phyloP scores from a whole-genome alignment of 2,888 invertebrate species.

The Yponomeuta evonymella region DNA sequence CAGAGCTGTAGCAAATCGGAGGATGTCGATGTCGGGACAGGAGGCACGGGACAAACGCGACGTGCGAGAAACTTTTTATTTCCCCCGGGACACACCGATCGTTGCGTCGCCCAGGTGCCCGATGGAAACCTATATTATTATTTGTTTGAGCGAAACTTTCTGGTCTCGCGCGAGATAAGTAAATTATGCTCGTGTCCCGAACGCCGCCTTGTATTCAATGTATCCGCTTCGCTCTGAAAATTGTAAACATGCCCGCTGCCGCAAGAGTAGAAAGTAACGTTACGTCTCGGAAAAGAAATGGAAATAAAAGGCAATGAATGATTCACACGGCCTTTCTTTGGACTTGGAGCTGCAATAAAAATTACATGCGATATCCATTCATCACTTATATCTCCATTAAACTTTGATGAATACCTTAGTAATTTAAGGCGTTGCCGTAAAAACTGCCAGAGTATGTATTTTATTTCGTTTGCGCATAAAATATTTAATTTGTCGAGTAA shows the following conservation, averaged over 20 bases:
- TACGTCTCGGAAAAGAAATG: not conserved
- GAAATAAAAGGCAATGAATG: not conserved
- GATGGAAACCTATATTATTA: constrained; percentile 74
- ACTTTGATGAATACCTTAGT: constrained; percentile 37
- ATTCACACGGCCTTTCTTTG: not conserved
- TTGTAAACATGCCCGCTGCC: constrained; percentile 8
- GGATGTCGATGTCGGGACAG: constrained; percentile 54
- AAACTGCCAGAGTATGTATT: constrained; percentile 20
- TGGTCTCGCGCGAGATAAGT: constrained; percentile 71
- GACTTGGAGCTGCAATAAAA: constrained; percentile 31
- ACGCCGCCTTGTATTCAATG: constrained; percentile 60
- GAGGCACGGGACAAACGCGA: constrained; percentile 69
- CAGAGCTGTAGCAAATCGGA: constrained; percentile 55
- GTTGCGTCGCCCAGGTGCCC: constrained; percentile 68
- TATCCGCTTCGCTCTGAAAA: constrained; percentile 23
- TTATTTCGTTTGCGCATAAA: constrained; percentile 35
- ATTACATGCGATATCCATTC: constrained; percentile 39
- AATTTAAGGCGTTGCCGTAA: constrained; percentile 31
- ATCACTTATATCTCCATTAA: constrained; percentile 40
- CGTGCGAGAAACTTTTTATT: constrained; percentile 76
- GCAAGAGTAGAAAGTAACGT: constrained; percentile 8
- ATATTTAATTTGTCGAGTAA: constrained; percentile 31
- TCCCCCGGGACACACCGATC: constrained; percentile 73
- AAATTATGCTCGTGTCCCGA: constrained; percentile 68
- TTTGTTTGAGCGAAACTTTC: constrained; percentile 73